Evolutionary conservation across 2,113 vertebrate genomes (phyloP).

Genomic region (Oncorhynchus masou): DNA sequence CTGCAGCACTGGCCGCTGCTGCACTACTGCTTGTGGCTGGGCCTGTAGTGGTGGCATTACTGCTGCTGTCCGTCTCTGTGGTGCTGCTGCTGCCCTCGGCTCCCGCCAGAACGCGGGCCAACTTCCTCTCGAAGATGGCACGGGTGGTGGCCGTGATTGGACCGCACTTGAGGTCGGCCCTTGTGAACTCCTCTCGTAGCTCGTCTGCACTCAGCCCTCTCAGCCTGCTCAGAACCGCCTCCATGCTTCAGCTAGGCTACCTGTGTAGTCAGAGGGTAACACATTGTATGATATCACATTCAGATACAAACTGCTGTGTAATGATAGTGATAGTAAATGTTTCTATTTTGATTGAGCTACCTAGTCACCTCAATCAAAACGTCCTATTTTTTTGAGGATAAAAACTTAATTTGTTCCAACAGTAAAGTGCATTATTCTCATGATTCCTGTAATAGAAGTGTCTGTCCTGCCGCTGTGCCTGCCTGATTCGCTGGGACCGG

Average conservation of each 20-base stretch:
- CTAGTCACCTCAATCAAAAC: too few relatives aligned
- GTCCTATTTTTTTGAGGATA: too few relatives aligned
- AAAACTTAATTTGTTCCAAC: too few relatives aligned
- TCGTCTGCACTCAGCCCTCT: conserved; percentile 83
- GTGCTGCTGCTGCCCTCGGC: conserved; percentile 25
- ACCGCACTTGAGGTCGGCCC: conserved; percentile 86
- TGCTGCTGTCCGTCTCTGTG: conserved; percentile 21
- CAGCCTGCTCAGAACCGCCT: conserved; percentile 81
- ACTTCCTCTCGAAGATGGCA: conserved; percentile 89
- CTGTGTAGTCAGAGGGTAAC: neutral
- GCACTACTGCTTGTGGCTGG: too few relatives aligned
- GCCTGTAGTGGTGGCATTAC: too few relatives aligned
- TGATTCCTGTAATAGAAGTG: too few relatives aligned
- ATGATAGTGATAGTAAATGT: neutral
- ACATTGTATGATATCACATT: too few relatives aligned
- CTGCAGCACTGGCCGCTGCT: neutral
- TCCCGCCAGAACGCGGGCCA: conserved; percentile 81
- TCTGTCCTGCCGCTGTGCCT: too few relatives aligned
- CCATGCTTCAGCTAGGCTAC: conserved; percentile 83
- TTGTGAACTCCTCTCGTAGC: conserved; percentile 85
- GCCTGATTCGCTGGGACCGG: too few relatives aligned
- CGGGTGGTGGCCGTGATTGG: conserved; percentile 92
- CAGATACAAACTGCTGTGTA: too few relatives aligned
- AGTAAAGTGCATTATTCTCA: too few relatives aligned
- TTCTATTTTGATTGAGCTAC: too few relatives aligned